Evolutionary conservation across 2,113 vertebrate genomes (phyloP).

Genomic region (Lontra canadensis): DNA sequence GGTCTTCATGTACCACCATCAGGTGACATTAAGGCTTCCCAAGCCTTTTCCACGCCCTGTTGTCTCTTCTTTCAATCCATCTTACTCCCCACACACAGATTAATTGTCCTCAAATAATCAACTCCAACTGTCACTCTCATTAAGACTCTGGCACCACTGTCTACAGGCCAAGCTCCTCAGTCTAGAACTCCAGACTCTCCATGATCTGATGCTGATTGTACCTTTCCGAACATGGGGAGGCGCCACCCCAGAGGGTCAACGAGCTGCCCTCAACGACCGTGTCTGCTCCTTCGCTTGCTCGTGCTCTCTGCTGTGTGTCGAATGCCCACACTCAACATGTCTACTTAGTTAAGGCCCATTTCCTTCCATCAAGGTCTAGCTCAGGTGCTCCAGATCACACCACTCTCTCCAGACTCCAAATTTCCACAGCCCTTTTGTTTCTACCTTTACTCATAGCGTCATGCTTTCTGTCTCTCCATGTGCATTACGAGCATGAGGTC

Average conservation of each 20-base stretch:
- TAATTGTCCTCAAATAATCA: not conserved
- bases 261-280: too few relatives aligned
- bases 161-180: not conserved
- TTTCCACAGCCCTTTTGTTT: not conserved
- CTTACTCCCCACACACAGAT: not conserved
- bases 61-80: not conserved
- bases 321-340: not conserved
- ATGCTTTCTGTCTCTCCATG: accelerated
- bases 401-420: not conserved
- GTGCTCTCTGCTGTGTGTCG: not conserved
- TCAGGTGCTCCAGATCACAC: not conserved
- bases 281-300: not conserved
- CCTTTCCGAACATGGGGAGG: not conserved
- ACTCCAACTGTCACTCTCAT: not conserved
- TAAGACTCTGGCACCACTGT: not conserved
- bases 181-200: not conserved
- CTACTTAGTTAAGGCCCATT: not conserved
- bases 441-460: not conserved
- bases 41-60: not conserved
- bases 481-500: not conserved
- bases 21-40: not conserved
- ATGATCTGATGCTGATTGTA: not conserved
- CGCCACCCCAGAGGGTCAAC: accelerated
- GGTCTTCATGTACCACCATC: too few relatives aligned
- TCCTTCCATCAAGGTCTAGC: not conserved